Conservation (phyloP, 2,888 invertebrate species). For the Steinernema carpocapsae region DNA sequence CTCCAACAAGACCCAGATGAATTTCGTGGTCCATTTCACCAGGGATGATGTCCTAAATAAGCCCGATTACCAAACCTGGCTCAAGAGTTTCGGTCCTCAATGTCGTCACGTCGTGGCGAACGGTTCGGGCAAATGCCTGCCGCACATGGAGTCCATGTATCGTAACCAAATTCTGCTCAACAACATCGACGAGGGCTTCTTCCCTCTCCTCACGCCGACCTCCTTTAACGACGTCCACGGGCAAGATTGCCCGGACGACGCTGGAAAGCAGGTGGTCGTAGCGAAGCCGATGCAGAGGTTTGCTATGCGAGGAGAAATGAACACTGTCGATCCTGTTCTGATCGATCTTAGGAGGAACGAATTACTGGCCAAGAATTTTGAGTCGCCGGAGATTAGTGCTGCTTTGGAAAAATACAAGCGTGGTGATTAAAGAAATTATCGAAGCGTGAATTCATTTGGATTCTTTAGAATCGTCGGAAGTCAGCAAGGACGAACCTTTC, state of each 20-base stretch:
- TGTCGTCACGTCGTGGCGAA: slow-evolving; percentile 56
- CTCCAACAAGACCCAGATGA: slow-evolving; percentile 36
- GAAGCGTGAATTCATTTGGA: too few species aligned
- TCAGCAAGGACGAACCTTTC: slow-evolving; percentile 71
- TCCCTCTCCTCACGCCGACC: slow-evolving; percentile 54
- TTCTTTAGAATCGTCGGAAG: background rate
- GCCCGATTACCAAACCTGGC: slow-evolving; percentile 47
- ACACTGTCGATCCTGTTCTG: slow-evolving; percentile 53
- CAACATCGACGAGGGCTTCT: slow-evolving; percentile 52
- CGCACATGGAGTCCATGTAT: slow-evolving; percentile 60
- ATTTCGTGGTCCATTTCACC: slow-evolving; percentile 61
- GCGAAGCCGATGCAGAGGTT: slow-evolving; percentile 36
- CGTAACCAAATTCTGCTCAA: slow-evolving; percentile 48
- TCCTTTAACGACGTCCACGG: background rate
- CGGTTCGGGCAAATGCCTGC: slow-evolving; percentile 53
- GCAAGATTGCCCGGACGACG: background rate
- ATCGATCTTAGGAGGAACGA: slow-evolving; percentile 44
- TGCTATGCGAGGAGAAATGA: slow-evolving; percentile 32
- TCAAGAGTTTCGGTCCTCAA: slow-evolving; percentile 45
- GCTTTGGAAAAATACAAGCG: too few species aligned
- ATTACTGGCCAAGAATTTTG: slow-evolving; percentile 33
- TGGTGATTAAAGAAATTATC: too few species aligned
- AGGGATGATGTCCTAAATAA: slow-evolving; percentile 45
- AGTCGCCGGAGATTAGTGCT: too few species aligned
- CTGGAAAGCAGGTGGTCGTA: background rate